Percentiles rank a stretch among this genome's conserved stretches.
phyloP scores from a whole-genome alignment of 2,113 vertebrate species.

The Rutilus rutilus region DNA sequence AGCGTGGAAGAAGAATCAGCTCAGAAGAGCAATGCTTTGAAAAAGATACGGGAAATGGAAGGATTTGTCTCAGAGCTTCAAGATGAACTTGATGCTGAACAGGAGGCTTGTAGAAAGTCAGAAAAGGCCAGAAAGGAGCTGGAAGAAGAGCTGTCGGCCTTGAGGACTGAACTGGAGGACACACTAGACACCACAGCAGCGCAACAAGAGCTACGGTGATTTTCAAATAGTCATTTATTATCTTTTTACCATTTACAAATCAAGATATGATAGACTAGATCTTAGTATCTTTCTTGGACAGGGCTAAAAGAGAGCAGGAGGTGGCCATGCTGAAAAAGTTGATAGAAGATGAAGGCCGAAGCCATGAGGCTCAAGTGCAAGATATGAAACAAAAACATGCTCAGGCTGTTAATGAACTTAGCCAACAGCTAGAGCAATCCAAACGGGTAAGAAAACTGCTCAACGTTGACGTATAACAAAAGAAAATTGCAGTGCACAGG shows the following conservation, averaged over 20 bases:
- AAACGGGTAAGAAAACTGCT: conserved; percentile 79
- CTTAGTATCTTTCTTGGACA: conserved; percentile 57
- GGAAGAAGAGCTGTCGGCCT: conserved; percentile 89
- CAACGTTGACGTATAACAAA: neutral
- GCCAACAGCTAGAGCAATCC: conserved; percentile 90
- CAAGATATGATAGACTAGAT: neutral
- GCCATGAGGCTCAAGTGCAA: conserved; percentile 88
- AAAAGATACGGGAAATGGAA: conserved; percentile 91
- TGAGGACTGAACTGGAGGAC: conserved; percentile 92
- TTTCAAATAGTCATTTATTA: neutral
- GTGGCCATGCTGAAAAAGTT: conserved; percentile 86
- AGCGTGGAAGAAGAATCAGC: conserved; percentile 88
- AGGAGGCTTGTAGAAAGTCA: conserved; percentile 82
- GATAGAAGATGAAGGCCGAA: conserved; percentile 88
- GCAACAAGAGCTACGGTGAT: conserved; percentile 92
- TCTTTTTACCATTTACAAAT: neutral
- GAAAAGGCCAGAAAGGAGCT: conserved; percentile 90
- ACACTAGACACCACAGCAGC: conserved; percentile 90
- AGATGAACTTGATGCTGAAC: conserved; percentile 90
- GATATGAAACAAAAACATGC: conserved; percentile 92
- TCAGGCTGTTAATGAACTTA: conserved; percentile 87
- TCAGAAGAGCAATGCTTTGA: conserved; percentile 85
- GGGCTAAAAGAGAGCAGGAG: conserved; percentile 93
- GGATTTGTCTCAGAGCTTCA: conserved; percentile 86
- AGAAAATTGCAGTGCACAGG: neutral